Evolutionary conservation across 1,140 invertebrate species (phyloP).

Genomic region (Piezodorus guildinii): DNA sequence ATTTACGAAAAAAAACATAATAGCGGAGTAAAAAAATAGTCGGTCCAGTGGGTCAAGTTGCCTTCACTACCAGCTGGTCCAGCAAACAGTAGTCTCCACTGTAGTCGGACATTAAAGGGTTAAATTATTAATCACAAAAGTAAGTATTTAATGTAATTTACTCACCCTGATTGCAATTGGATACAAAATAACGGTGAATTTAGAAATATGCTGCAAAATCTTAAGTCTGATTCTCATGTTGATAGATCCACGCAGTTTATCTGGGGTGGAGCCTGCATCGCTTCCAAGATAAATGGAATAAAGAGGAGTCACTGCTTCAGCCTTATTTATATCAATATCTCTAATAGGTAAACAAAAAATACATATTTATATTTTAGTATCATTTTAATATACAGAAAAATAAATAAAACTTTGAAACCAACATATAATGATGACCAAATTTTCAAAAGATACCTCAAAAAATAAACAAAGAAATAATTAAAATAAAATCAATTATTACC

Average conservation of each 20-base stretch:
- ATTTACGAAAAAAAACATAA: no score
- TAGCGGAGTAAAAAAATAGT: no score
- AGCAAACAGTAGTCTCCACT: no score
- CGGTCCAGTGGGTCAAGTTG: no score
- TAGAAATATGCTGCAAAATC: conserved; percentile 69
- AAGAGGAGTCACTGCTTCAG: conserved; percentile 53
- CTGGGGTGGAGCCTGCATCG: conserved; percentile 40
- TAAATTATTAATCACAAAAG: no score
- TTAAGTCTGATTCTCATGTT: conserved; percentile 73
- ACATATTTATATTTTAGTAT: neutral
- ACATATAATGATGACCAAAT: no score
- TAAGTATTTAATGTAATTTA: neutral
- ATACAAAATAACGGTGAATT: conserved; percentile 63
- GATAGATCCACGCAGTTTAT: conserved; percentile 56
- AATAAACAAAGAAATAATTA: no score
- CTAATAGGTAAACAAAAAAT: conserved; percentile 34
- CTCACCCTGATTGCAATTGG: conserved; percentile 65
- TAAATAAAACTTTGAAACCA: no score
- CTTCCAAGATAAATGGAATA: conserved; percentile 67
- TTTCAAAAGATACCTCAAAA: neutral
- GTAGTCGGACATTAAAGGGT: no score
- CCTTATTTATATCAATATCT: conserved; percentile 61
- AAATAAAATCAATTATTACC: conserved; percentile 1
- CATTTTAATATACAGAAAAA: no score
- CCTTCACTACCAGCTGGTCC: no score